A percentile compares a stretch with the other conserved stretches of the same genome.
These are phyloP conservation scores for Esox lucius DNA, from an alignment of 2,797 vertebrate genomes.

Conservation along the genomic window DNA sequence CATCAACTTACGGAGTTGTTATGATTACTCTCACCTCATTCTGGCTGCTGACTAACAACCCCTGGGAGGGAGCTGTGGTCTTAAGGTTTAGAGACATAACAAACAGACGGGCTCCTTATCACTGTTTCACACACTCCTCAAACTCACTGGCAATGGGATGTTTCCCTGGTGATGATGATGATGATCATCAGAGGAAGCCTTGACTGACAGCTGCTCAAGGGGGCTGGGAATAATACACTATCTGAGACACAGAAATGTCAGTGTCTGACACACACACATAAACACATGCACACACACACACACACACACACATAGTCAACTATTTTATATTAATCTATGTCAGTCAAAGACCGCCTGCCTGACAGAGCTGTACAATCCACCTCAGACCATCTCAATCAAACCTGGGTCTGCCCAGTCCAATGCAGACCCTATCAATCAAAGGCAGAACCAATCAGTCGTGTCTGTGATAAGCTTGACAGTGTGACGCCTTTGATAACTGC, in stretches of 20 bases:
- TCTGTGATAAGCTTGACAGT: constrained; percentile 43
- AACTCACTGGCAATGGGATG: background rate
- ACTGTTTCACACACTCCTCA: background rate
- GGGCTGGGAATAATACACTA: background rate
- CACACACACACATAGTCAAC: background rate
- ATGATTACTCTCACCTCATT: background rate
- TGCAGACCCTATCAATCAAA: constrained; percentile 51
- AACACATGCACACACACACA: constrained; percentile 18
- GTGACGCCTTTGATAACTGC: constrained; percentile 51
- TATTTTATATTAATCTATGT: constrained; percentile 28
- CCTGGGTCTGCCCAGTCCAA: constrained; percentile 61
- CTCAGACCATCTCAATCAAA: constrained; percentile 61
- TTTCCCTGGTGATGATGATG: background rate
- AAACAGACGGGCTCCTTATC: constrained; percentile 11
- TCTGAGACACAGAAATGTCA: constrained; percentile 18
- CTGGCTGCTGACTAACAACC: background rate
- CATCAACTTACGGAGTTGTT: background rate
- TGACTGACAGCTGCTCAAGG: constrained; percentile 5
- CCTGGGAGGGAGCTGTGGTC: background rate
- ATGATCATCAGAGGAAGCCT: constrained; percentile 12
- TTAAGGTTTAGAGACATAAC: background rate
- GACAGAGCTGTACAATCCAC: constrained; percentile 42
- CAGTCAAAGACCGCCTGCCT: constrained; percentile 44
- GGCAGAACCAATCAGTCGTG: constrained; percentile 35
- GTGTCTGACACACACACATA: constrained; percentile 27